Evolutionary conservation across 2,113 vertebrate genomes (phyloP).

Genomic region (Aspiorhynchus laticeps): DNA sequence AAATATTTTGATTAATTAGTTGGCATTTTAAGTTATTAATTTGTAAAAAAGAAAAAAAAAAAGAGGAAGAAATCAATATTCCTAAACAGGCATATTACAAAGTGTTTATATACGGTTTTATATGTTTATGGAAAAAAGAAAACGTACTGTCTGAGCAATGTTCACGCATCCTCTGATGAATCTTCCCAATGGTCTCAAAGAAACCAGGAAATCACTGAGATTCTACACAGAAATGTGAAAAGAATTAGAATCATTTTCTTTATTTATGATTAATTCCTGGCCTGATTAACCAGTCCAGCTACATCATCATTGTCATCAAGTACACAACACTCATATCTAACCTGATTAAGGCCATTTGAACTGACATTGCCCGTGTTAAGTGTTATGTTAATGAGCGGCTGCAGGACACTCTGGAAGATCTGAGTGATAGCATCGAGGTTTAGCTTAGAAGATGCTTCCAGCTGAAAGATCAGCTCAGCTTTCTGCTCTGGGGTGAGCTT

Average conservation of each 20-base stretch:
- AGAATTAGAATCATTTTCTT: background rate
- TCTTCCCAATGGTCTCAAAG: slow-evolving; percentile 50
- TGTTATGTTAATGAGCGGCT: background rate
- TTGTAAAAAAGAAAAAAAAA: too few species aligned
- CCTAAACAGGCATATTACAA: background rate
- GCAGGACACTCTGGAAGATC: slow-evolving; percentile 39
- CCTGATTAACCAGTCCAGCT: background rate
- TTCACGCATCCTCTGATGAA: slow-evolving; percentile 32
- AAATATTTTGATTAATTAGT: background rate
- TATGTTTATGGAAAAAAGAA: background rate
- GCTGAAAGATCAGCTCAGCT: slow-evolving; percentile 49
- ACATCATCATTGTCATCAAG: background rate
- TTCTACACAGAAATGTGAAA: slow-evolving; percentile 36
- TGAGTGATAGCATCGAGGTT: background rate
- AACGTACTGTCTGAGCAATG: slow-evolving; percentile 21
- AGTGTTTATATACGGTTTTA: too few species aligned
- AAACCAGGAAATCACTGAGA: slow-evolving; percentile 4
- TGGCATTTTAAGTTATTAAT: background rate
- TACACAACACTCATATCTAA: background rate
- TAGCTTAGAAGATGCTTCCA: background rate
- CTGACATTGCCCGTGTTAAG: background rate
- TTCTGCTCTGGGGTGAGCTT: slow-evolving; percentile 48
- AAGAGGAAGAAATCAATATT: background rate
- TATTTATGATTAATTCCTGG: background rate
- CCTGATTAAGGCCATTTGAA: background rate